These are phyloP conservation scores for Chelmon rostratus DNA, from an alignment of 2,797 vertebrate species.

Conservation along the genomic window DNA sequence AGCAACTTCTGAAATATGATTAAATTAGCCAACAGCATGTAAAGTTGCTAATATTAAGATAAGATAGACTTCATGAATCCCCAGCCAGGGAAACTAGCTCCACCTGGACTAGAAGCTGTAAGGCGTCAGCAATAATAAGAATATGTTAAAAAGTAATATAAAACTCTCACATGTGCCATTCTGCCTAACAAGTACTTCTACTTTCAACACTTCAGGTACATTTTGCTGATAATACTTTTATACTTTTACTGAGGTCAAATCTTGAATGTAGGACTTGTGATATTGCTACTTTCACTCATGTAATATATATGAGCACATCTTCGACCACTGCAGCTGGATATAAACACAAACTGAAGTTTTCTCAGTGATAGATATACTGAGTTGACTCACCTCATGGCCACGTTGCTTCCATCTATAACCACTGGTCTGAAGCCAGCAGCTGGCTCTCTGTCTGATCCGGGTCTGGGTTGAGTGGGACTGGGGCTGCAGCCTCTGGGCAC, in stretches of 20 bases:
- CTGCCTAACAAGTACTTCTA: not conserved
- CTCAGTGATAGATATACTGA: not conserved
- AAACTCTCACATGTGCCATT: not conserved
- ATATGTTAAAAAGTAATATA: not conserved
- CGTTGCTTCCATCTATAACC: conserved; percentile 95
- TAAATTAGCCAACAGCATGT: not conserved
- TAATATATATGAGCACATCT: not conserved
- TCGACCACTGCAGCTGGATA: not conserved
- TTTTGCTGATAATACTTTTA: not conserved
- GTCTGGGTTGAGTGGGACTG: conserved; percentile 14
- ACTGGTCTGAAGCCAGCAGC: conserved; percentile 84
- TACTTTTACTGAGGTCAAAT: not conserved
- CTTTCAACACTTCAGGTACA: not conserved
- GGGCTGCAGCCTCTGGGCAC: conserved; percentile 86
- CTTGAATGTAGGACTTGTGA: not conserved
- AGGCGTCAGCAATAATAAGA: not conserved
- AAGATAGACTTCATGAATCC: too few relatives aligned
- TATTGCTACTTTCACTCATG: not conserved
- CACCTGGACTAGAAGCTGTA: not conserved
- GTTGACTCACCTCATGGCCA: conserved; percentile 92
- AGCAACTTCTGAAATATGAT: not conserved
- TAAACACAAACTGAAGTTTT: not conserved
- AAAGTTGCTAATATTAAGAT: not conserved
- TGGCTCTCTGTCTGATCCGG: conserved; percentile 37
- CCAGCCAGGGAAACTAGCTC: too few relatives aligned